Evolutionary conservation across 2,888 invertebrate genomes (phyloP).

Genomic region (Hofmannophila pseudospretella): DNA sequence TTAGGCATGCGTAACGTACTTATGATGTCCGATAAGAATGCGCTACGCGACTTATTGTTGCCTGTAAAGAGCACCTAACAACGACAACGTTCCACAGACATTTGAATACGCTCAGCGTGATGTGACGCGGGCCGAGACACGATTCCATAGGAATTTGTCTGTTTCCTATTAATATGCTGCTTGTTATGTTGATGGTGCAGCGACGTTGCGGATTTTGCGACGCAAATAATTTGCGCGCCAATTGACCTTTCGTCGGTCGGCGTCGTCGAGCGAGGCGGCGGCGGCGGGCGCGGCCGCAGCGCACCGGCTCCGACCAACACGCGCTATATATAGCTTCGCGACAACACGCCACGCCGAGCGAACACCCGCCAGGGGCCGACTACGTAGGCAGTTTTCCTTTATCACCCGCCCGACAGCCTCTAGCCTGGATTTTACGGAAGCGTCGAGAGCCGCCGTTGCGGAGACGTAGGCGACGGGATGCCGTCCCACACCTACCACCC

Average conservation of each 20-base stretch:
- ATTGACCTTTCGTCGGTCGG: constrained; percentile 75
- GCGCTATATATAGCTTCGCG: constrained; percentile 72
- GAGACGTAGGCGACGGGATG: constrained; percentile 66
- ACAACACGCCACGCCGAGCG: constrained; percentile 59
- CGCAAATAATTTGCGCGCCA: constrained; percentile 78
- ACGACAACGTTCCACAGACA: background rate
- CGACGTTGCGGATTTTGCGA: constrained; percentile 66
- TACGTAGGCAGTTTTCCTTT: constrained; percentile 73
- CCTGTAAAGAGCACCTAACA: background rate
- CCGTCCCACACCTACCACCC: constrained; percentile 70
- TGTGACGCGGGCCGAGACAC: background rate
- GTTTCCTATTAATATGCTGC: constrained; percentile 23
- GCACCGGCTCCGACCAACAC: constrained; percentile 60
- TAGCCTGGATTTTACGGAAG: constrained; percentile 67
- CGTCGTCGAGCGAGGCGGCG: constrained; percentile 42
- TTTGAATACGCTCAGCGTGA: background rate
- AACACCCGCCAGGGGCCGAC: constrained; percentile 69
- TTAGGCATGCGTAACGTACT: constrained; percentile 5
- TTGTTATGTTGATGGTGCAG: constrained; percentile 40
- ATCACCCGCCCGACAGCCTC: constrained; percentile 71
- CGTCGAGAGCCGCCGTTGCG: constrained; percentile 57
- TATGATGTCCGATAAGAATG: constrained; percentile 41
- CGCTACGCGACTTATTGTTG: constrained; percentile 26
- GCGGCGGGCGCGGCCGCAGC: constrained; percentile 53
- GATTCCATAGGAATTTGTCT: constrained; percentile 17